Evolutionary conservation across 2,113 vertebrate genomes (phyloP), one percentile per base, ranked within the genome.

Genomic region (Rhinolophus ferrumequinum): DNA sequence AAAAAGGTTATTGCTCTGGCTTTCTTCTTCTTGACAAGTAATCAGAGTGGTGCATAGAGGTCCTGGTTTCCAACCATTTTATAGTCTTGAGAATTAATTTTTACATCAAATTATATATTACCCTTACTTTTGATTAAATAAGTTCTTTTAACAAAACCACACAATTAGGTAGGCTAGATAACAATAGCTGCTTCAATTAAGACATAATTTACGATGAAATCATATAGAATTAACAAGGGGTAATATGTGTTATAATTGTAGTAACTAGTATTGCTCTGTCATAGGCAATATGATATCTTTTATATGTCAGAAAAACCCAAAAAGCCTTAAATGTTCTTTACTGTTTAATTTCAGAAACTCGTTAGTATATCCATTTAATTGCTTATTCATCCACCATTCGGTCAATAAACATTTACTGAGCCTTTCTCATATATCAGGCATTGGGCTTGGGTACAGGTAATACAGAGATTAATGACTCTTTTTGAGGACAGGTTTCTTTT

Each of bases 11-110:
- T 81, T 95, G 50, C 56, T 97, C 56, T 93, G 90, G 80, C 67
- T 94, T 82, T 82, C 88, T 96, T 93, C 81, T 91, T 95, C 75
- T 73, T 93, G 87, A 97, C 90, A 96, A 90, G 84, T 93, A 96
- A 85, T 97, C 96, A 94, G 81, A 94, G 67, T 76, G 64, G 44
- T 95, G 93, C 86, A 92, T 33, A 81, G 58, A 92, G 84, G 16
- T 92, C 16, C 60, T 96, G 41, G 3, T 94, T 96, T 95, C 77
- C 54, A 93, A 18, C 73, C 64, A 72, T 91, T 95, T 90, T 81
- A 75, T 83, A 84, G 16, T 92, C 24, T 90, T 90, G 21, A 96
- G 21, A 94, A 89, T 90, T 93, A 92, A 82, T 95, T 87, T 88
- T 96, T 90, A 54, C 38, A 79, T 95, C 88, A 95, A 95, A 94